These are phyloP conservation scores for Drosophila lini DNA, from an alignment of 1,140 invertebrate genomes.

Conservation along the genomic window DNA sequence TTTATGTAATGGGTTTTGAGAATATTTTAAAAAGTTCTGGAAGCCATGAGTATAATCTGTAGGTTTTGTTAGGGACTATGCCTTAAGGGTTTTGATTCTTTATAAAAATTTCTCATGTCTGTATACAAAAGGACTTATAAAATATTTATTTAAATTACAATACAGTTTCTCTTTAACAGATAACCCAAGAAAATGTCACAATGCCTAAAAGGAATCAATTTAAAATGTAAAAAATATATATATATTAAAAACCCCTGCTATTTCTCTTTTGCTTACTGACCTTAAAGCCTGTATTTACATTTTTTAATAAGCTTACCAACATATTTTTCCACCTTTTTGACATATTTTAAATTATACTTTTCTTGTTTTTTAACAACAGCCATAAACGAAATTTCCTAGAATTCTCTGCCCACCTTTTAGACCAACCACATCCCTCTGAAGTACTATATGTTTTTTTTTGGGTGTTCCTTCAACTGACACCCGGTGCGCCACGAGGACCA, in stretches of 20 bases:
- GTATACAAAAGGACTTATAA: neutral
- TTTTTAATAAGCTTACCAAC: neutral
- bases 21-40: neutral
- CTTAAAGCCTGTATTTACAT: neutral
- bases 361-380: neutral
- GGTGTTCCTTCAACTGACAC: conserved; percentile 11
- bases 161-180: neutral
- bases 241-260: too few relatives aligned
- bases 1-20: neutral
- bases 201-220: neutral
- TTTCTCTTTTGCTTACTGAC: neutral
- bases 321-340: conserved; percentile 14
- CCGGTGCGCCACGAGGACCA: conserved; percentile 44
- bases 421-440: conserved; percentile 1
- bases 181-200: neutral
- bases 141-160: neutral
- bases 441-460: neutral
- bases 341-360: conserved; percentile 16
- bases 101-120: neutral
- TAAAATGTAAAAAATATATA: neutral
- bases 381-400: conserved; percentile 8
- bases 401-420: neutral
- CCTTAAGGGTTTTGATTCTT: neutral
- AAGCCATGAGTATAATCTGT: neutral
- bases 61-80: neutral